These are phyloP conservation scores for Carassius carassius DNA, from an alignment of 2,113 vertebrate genomes.

Conservation along the genomic window DNA sequence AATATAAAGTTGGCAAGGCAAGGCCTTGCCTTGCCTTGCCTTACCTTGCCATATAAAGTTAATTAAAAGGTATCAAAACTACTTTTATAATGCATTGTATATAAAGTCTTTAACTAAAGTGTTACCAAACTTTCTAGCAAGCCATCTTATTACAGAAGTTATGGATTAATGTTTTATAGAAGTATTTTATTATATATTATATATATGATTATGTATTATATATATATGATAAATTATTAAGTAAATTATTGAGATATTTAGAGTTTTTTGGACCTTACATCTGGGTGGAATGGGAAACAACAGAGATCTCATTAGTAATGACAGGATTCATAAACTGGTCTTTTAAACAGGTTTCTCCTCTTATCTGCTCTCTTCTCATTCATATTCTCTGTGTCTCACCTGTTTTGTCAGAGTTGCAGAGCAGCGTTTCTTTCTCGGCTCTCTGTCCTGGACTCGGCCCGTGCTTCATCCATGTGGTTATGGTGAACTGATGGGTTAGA, in stretches of 20 bases:
- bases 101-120: too few species aligned
- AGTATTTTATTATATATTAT: too few species aligned
- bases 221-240: too few species aligned
- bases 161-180: not conserved
- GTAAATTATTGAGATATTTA: too few species aligned
- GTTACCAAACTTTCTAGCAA: too few species aligned
- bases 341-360: not conserved
- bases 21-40: too few species aligned
- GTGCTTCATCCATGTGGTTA: slow-evolving; percentile 96
- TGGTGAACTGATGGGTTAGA: slow-evolving; percentile 95
- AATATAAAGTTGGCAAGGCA: too few species aligned
- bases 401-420: slow-evolving; percentile 97
- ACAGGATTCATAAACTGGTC: not conserved
- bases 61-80: too few species aligned
- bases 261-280: not conserved
- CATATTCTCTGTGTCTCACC: slow-evolving; percentile 70
- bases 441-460: slow-evolving; percentile 91
- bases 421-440: slow-evolving; percentile 95
- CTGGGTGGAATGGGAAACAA: not conserved
- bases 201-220: too few species aligned
- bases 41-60: too few species aligned
- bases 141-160: not conserved
- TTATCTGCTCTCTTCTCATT: not conserved
- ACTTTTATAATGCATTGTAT: too few species aligned
- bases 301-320: not conserved